Percentiles rank a stretch among this genome's conserved stretches.
These are phyloP conservation scores for Phalacrocorax carbo DNA, from an alignment of 2,113 vertebrate genomes.

Conservation along the genomic window DNA sequence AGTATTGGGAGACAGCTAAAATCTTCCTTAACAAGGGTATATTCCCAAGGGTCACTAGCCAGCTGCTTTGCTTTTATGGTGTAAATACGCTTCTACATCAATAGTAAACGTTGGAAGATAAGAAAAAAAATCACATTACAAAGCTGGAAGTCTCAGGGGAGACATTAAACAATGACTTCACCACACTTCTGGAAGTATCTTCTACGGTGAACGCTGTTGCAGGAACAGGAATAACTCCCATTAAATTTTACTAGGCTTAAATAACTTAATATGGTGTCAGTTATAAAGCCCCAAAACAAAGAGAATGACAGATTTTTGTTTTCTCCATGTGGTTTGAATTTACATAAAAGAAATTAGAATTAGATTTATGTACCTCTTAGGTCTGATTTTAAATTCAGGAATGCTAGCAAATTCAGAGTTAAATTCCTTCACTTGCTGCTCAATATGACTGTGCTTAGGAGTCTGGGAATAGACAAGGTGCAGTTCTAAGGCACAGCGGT, in stretches of 20 bases:
- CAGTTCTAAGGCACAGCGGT: background rate
- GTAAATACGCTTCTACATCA: constrained; percentile 22
- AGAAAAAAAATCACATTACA: constrained; percentile 47
- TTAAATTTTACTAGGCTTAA: background rate
- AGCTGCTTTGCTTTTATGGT: constrained; percentile 60
- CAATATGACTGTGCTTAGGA: background rate
- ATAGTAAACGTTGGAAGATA: constrained; percentile 26
- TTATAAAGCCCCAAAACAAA: constrained; percentile 42
- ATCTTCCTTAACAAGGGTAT: background rate
- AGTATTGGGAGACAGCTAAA: constrained; percentile 46
- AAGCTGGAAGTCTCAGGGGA: constrained; percentile 11
- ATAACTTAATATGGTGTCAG: background rate
- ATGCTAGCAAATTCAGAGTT: background rate
- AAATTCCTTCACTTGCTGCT: background rate
- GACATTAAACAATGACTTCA: constrained; percentile 50
- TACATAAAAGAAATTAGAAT: constrained; percentile 54
- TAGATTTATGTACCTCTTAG: background rate
- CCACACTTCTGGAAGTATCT: constrained; percentile 16
- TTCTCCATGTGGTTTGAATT: constrained; percentile 33
- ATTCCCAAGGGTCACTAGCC: constrained; percentile 53
- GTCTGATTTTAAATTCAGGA: constrained; percentile 44
- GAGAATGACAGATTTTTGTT: constrained; percentile 29
- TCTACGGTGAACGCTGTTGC: background rate
- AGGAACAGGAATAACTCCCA: constrained; percentile 13
- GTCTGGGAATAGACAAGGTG: background rate